Evolutionary conservation across 2,797 vertebrate genomes (phyloP), one percentile per base, ranked within the genome.

Genomic region (Micromesistius poutassou): DNA sequence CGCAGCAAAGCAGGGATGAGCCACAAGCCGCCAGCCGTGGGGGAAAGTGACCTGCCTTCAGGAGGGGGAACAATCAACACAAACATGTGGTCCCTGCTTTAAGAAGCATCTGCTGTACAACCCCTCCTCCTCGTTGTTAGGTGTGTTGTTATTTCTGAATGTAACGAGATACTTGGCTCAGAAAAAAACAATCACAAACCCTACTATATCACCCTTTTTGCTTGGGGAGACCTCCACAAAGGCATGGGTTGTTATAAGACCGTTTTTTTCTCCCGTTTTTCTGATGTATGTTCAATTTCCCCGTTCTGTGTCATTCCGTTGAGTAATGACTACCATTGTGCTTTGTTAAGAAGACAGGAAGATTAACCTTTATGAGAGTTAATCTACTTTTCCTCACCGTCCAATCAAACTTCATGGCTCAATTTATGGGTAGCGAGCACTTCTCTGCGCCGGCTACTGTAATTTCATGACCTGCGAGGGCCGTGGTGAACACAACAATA

Each of bases 331-430:
- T 77, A 46, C 35, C 75, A 35, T 74, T 36, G 46, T 10, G 50
- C 77, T 71, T 76, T 76, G 71, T 68, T 62, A 68, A 79, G 78
- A 74, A 13, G 73, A 4, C 7, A 46, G 82, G 79, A 77, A 85
- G 85, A 89, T 85, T 68, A 81, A 81, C 81, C 85, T 86, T 83
- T 80, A 83, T 77, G 82, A 46, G 77, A 81, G 75, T 80, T 85
- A 79, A 85, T 88, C 87, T 83, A 35, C 75, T 74, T 81, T 73
- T 80, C 76, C 55, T 85, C 55, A 36, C 71, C 70, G 80, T 88
- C 77, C 87, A 88, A 87, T 92, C 89, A 89, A 90, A 90, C 78
- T 80, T 30, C n/a, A 76, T 38, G 80, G 79, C 82, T 90, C 80
- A 68, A 76, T 91, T 86, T 84, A 81, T 80, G 82, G 85, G 73